Conservation (phyloP, 37 sponge, comb jelly and placozoan species). For the Ephydatia muelleri region DNA sequence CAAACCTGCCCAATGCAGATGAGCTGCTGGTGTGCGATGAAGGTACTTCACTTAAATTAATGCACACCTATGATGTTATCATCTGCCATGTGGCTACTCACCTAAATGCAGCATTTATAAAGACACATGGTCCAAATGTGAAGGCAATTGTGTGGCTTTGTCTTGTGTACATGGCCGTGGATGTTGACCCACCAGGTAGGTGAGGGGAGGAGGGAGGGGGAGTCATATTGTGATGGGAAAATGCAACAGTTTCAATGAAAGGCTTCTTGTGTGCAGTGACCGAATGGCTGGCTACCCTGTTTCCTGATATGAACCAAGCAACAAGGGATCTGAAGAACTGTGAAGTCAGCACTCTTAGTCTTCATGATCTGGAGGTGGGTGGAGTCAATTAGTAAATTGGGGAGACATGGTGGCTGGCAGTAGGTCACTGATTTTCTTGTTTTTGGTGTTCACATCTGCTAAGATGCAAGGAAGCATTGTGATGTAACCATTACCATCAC, state of each 20-base stretch:
- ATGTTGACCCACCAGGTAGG: conserved; percentile 33
- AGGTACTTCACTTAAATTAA: neutral
- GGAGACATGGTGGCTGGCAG: too few species aligned
- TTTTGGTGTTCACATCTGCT: too few species aligned
- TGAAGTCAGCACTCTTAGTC: conserved; percentile 48
- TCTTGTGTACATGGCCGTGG: conserved; percentile 28
- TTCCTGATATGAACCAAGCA: conserved; percentile 21
- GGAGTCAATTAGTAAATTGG: too few species aligned
- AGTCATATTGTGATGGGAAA: neutral
- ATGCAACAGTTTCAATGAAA: conserved; percentile 5
- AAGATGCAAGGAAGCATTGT: too few species aligned
- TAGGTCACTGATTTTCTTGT: too few species aligned
- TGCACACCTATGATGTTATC: neutral
- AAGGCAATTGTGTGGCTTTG: conserved; percentile 50
- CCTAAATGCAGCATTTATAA: neutral
- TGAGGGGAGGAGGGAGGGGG: neutral
- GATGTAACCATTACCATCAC: too few species aligned
- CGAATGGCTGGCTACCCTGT: conserved; percentile 55
- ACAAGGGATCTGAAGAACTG: conserved; percentile 10
- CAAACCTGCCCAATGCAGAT: neutral
- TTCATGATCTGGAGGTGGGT: conserved; percentile 60
- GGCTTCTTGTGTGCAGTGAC: conserved; percentile 18
- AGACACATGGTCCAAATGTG: neutral
- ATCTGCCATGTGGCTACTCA: neutral
- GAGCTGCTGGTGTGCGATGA: neutral